Evolutionary conservation across 1,140 invertebrate species (phyloP).

Genomic region (Hylaeus anthracinus): DNA sequence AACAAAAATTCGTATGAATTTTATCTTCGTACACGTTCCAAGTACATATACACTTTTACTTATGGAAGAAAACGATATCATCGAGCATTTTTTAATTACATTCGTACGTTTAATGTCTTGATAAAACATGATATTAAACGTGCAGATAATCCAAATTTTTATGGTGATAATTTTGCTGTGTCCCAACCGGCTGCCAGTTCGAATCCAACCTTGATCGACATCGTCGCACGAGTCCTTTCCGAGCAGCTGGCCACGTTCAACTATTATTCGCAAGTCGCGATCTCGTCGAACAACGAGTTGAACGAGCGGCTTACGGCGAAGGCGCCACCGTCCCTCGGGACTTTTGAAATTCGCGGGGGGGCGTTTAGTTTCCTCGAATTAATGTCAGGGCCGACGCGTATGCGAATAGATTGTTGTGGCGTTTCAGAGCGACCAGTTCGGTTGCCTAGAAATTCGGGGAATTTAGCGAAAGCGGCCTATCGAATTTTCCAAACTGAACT

Average conservation of each 20-base stretch:
- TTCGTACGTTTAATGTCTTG: too few species aligned
- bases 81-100: too few species aligned
- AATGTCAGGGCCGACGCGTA: constrained; percentile 7
- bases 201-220: not conserved
- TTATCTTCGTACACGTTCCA: too few species aligned
- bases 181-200: too few species aligned
- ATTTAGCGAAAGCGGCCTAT: not conserved
- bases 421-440: not conserved
- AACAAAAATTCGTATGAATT: too few species aligned
- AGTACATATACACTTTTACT: too few species aligned
- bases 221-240: not conserved
- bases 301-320: not conserved
- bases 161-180: too few species aligned
- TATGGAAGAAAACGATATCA: too few species aligned
- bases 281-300: constrained; percentile 14
- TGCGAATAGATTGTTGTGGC: not conserved
- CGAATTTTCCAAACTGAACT: too few species aligned
- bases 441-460: not conserved
- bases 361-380: not conserved
- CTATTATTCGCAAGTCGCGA: constrained; percentile 9
- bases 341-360: constrained; percentile 9
- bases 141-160: too few species aligned
- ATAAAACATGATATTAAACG: too few species aligned
- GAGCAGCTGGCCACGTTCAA: not conserved
- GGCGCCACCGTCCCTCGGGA: constrained; percentile 9